Base-by-base conservation (phyloP, 2,113 vertebrate species). In the Carettochelys insculpta region DNA sequence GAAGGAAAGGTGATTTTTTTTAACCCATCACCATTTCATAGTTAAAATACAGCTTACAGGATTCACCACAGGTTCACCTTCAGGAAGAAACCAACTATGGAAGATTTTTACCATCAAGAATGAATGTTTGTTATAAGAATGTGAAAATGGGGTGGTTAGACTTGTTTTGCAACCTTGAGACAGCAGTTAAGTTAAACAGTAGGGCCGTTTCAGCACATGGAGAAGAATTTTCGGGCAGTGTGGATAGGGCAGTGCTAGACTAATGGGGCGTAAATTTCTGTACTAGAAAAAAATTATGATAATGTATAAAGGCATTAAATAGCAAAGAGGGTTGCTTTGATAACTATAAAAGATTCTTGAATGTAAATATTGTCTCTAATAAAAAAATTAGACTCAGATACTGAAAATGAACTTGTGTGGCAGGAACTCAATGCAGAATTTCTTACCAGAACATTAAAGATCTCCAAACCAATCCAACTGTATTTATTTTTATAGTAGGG, bases 401-500 rank as follows among this genome's bases (percentile, higher is more conserved):
- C 84, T 93, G 86, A 93, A 96, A 94, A 93, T 83, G 25, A 96
- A 91, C 80, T 45, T 38, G 31, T 91, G 61, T 68, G 61, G n/a
- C 61, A 68, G 38, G 61, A 68, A 68, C 61, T 85, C 56, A 34
- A 88, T 77, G 5, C 86, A 94, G 77, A 22, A 82, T 48, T 50
- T 50, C 80, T 75, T 45, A 75, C 24, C 71, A 75, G 50, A 75
- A 58, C 91, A 96, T 95, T 95, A 96, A 96, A 89, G 58, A 96
- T 86, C 78, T 94, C 1, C 0, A 93, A 96, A 94, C 85, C 92
- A 96, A 96, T 94, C 90, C 88, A 92, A 93, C 47, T 94, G 91
- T 91, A 94, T 93, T 94, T 96, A 93, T 96, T 96, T 94, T 94
- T 91, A 94, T 11, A 96, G 91, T 43, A 95, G 58, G 77, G 91